A percentile compares a stretch with the other conserved stretches of the same genome.
phyloP scores from a whole-genome alignment of 2,797 vertebrate species.

The Cuniculus paca region DNA sequence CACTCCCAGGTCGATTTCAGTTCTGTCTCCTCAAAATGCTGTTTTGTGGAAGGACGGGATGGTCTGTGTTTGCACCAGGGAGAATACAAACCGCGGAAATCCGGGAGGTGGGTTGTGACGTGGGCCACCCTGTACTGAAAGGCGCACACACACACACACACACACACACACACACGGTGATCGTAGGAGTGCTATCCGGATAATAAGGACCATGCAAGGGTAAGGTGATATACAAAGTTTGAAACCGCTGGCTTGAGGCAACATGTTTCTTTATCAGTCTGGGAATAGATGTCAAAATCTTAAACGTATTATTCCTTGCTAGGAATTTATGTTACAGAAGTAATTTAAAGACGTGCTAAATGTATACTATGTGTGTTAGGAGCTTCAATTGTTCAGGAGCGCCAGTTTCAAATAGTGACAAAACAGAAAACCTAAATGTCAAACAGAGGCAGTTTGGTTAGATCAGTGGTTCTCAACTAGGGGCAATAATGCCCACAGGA shows the following conservation, averaged over 20 bases:
- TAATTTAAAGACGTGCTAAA: neutral
- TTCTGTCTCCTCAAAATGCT: neutral
- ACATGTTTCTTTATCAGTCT: neutral
- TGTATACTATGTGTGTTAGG: neutral
- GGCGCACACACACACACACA: neutral
- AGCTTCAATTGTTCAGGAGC: neutral
- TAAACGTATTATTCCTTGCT: neutral
- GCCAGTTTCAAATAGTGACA: neutral
- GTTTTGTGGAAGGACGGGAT: neutral
- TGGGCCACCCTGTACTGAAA: neutral
- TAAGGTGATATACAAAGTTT: neutral
- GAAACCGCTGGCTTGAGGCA: neutral
- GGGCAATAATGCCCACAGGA: neutral
- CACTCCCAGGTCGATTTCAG: neutral
- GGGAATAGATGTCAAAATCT: neutral
- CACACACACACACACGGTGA: neutral
- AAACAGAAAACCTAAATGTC: slow-evolving; percentile 9
- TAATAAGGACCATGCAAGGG: neutral
- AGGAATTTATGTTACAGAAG: neutral
- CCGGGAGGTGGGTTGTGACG: neutral
- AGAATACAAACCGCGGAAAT: neutral
- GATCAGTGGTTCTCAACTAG: neutral
- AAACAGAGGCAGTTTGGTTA: neutral
- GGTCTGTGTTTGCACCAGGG: neutral
- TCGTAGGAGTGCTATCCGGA: neutral